Evolutionary conservation across 1,140 invertebrate species (phyloP), one percentile per base, ranked within the genome.

Genomic region (Leptoteleia sp.): DNA sequence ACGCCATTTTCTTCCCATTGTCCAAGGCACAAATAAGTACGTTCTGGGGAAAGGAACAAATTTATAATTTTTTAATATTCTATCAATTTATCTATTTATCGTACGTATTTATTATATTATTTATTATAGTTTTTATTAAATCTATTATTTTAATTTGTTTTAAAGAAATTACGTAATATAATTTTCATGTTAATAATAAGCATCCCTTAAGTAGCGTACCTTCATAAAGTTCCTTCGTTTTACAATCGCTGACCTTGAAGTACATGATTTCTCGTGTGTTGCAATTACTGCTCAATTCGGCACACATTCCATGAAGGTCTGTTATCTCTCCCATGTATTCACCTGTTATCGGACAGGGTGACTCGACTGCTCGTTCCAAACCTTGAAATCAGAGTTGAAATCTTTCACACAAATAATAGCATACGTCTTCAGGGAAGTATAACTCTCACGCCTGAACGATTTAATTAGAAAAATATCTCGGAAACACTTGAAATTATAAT

Each of bases 221-320:
- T 91, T 94, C 93, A 78, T 91, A 94, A 13, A 94, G 85, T 84
- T 93, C 92, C 19, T 90, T 80, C 54, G 89, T 87, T 81, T 90
- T 84, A 76, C 93, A 94, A 50, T 93, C 92, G 17, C 90, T 92
- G 8, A 94, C 93, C 80, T 92, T 93, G 81, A 93, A 94, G 75
- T 93, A 93, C 93, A 94, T 94, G 22, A 93, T 89, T 82, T 94
- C 93, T 9, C 92, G 91, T 25, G 92, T 91, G 71, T 91, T 90
- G 83, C 93, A 94, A 82, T 94, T 93, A 25, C 93, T 94, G 67
- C 92, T 92, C 22, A 94, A 87, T 85, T 93, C 93, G n/a, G 93
- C 93, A 84, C 93, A 94, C 73, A 93, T 89, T 52, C 91, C 91
- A 9, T 89, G 88, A n/a, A 91, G 85, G 80, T 94, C 93, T 17